Conservation (phyloP, 2,113 vertebrate species). For the Sisor rabdophorus region DNA sequence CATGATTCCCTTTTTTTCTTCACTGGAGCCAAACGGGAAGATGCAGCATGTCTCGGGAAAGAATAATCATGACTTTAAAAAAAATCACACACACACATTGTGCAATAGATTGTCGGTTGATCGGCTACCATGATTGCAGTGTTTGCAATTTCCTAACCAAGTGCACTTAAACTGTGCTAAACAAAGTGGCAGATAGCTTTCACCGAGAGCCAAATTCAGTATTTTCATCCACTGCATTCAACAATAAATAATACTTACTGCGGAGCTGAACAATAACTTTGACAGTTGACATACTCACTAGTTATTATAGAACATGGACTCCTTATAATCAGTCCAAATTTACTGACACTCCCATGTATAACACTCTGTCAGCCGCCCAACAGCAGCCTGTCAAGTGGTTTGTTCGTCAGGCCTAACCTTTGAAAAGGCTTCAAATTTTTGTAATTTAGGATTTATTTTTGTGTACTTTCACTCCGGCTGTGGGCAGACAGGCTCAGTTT, state of each 20-base stretch:
- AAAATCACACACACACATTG: background rate
- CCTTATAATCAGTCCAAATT: background rate
- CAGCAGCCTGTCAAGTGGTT: background rate
- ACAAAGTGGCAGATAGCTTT: constrained; percentile 12
- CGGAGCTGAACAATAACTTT: background rate
- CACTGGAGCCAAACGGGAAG: background rate
- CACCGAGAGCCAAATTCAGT: constrained; percentile 2
- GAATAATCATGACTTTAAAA: background rate
- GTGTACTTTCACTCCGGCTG: background rate
- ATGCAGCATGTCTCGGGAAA: constrained; percentile 6
- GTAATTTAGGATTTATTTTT: background rate
- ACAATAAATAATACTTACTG: background rate
- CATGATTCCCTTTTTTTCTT: background rate
- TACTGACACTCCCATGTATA: background rate
- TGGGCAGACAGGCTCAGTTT: background rate
- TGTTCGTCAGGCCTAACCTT: background rate
- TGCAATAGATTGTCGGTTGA: constrained; percentile 16
- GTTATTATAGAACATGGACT: background rate
- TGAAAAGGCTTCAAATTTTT: background rate
- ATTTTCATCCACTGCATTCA: background rate
- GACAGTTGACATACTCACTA: background rate
- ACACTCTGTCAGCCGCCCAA: background rate
- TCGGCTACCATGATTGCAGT: background rate
- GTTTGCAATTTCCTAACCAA: constrained; percentile 8
- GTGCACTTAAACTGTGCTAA: constrained; percentile 10